Evolutionary conservation across 35 echinoderm and acorn worm genomes (phyloP), one percentile per base, ranked within the genome.

Genomic region (Hemicentrotus pulcherrimus): DNA sequence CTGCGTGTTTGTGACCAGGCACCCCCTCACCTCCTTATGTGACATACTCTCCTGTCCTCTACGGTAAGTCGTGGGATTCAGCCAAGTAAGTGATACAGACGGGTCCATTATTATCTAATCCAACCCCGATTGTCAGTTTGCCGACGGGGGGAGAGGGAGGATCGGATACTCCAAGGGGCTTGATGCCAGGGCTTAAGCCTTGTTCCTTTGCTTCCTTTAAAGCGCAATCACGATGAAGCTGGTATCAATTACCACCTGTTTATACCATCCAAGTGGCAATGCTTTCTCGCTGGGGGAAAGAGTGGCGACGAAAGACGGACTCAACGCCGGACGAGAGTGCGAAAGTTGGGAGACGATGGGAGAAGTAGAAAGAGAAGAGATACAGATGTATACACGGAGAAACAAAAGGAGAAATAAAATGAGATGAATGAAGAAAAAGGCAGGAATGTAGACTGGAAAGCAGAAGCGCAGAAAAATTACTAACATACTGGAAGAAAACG

Each of bases 41-140:
- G 91, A 93, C 32, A 47, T 30, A 9, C 33, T 32, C 10, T 32
- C 31, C 31, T 94, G n/a, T 94, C 47, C 31, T 86, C 60, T 71
- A 35, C 32, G 9, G 4, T n/a, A 86, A 32, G 4, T 46, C 33
- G 12, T 85, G 13, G 30, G 32, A 58, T 55, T 59, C 31, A 16
- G 13, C 5, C 31, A 48, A 5, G 50, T 86, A 71, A 86, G 60
- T 94, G 94, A 94, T 94, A 93, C 91, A 93, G 46, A 4, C 46
- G 91, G 46, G 91, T 93, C 91, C 91, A 93, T 93, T 93, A 93
- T 93, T 31, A 58, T 31, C 46, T 50, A 93, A 93, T 93, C 91
- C 91, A 58, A 16, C 45, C 48, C 30, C 46, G n/a, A 50, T 93
- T 31, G 88, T 90, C 88, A 47, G 19, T 47, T 47, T 47, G 46